These are phyloP conservation scores for Heteropelma amictum DNA, from an alignment of 2,888 invertebrate genomes.

Conservation along the genomic window DNA sequence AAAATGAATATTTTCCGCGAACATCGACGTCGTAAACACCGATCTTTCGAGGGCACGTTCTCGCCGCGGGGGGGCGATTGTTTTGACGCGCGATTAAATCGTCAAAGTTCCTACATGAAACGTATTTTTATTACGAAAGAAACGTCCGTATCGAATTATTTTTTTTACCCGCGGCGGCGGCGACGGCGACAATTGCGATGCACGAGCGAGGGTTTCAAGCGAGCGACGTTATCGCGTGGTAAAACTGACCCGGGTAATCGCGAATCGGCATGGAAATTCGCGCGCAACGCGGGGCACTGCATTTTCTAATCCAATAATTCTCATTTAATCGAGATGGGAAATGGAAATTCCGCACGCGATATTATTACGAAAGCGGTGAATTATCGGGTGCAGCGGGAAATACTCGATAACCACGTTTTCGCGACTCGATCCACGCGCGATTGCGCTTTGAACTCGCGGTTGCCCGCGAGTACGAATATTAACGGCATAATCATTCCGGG, in stretches of 20 bases:
- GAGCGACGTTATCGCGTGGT: not conserved
- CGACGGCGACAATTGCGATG: too few species aligned
- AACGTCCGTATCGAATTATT: too few species aligned
- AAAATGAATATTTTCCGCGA: too few species aligned
- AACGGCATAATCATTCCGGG: conserved; percentile 10
- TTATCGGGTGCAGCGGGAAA: conserved; percentile 50
- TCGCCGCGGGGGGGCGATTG: too few species aligned
- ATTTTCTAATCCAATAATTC: conserved; percentile 54
- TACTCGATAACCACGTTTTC: conserved; percentile 58
- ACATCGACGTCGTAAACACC: too few species aligned
- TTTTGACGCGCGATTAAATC: too few species aligned
- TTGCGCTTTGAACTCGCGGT: not conserved
- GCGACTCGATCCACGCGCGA: not conserved
- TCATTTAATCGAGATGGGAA: conserved; percentile 36
- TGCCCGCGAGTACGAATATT: conserved; percentile 30
- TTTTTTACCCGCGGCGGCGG: too few species aligned
- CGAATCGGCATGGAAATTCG: not conserved
- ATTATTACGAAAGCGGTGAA: conserved; percentile 50
- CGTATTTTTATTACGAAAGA: too few species aligned
- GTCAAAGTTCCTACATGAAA: too few species aligned
- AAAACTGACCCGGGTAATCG: not conserved
- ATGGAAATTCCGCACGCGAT: conserved; percentile 46
- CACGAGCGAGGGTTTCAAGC: not conserved
- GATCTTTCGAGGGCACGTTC: too few species aligned
- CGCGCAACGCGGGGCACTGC: conserved; percentile 8